phyloP scores from a whole-genome alignment of 2,888 invertebrate genomes.

The Dorcus parallelipipedus region DNA sequence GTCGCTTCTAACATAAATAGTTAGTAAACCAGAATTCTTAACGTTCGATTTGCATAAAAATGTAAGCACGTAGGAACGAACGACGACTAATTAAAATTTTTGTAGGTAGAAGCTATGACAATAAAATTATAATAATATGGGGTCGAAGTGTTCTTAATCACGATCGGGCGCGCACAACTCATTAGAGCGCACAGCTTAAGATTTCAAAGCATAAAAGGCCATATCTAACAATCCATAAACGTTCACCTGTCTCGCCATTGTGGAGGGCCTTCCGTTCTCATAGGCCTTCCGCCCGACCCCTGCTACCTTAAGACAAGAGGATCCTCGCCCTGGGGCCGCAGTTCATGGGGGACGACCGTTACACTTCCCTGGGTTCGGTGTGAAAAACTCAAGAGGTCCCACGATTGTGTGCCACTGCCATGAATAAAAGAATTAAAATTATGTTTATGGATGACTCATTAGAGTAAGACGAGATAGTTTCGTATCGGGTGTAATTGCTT shows the following conservation, averaged over 20 bases:
- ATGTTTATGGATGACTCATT: slow-evolving; percentile 1
- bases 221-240: slow-evolving; percentile 9
- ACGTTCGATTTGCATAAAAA: too few species aligned
- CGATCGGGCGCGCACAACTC: neutral
- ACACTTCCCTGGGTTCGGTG: slow-evolving; percentile 6
- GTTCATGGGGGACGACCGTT: slow-evolving; percentile 2
- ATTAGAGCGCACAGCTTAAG: too few species aligned
- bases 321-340: slow-evolving; percentile 3
- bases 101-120: too few species aligned
- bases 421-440: neutral
- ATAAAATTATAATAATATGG: neutral
- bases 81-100: too few species aligned
- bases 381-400: slow-evolving; percentile 6
- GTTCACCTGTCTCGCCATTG: slow-evolving; percentile 6
- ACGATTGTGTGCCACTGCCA: slow-evolving; percentile 1
- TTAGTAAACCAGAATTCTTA: too few species aligned
- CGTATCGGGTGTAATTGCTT: too few species aligned
- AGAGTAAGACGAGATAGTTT: neutral
- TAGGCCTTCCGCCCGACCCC: neutral
- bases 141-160: neutral
- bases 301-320: neutral
- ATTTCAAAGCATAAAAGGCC: slow-evolving; percentile 6
- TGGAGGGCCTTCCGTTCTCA: slow-evolving; percentile 6
- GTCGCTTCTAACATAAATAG: too few species aligned
- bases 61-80: too few species aligned